These are phyloP conservation scores for Drosophila funebris DNA, from an alignment of 1,140 invertebrate genomes.

Conservation along the genomic window DNA sequence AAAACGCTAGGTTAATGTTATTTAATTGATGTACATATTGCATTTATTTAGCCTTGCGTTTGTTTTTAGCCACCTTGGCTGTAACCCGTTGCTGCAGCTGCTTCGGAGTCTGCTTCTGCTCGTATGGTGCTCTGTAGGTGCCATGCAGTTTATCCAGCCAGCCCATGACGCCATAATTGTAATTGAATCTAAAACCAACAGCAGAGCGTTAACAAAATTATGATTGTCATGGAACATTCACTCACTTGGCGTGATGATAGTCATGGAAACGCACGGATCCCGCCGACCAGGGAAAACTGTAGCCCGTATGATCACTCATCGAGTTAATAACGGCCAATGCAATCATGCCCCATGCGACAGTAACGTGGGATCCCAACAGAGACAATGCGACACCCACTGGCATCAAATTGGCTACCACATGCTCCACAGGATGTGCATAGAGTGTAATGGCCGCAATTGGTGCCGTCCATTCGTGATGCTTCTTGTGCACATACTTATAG, in stretches of 20 bases:
- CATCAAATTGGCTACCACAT: slow-evolving; percentile 92
- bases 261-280: slow-evolving; percentile 93
- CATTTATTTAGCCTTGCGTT: slow-evolving; percentile 8
- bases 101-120: slow-evolving; percentile 8
- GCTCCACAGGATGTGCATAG: slow-evolving; percentile 94
- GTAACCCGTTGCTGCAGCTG: not conserved
- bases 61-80: slow-evolving; percentile 5
- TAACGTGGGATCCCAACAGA: slow-evolving; percentile 90
- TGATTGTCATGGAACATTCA: too few relatives aligned
- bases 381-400: slow-evolving; percentile 91
- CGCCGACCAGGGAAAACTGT: slow-evolving; percentile 93
- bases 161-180: slow-evolving; percentile 93
- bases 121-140: slow-evolving; percentile 84
- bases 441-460: slow-evolving; percentile 91
- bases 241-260: slow-evolving; percentile 93
- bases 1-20: not conserved
- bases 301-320: slow-evolving; percentile 93
- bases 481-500: slow-evolving; percentile 93
- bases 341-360: slow-evolving; percentile 92
- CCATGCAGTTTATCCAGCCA: slow-evolving; percentile 93
- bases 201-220: slow-evolving; percentile 41
- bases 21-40: not conserved
- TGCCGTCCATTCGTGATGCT: slow-evolving; percentile 93
- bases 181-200: slow-evolving; percentile 87
- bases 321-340: slow-evolving; percentile 90